Conservation (phyloP, 2,113 vertebrate genomes). For the Heptranchias perlo region DNA sequence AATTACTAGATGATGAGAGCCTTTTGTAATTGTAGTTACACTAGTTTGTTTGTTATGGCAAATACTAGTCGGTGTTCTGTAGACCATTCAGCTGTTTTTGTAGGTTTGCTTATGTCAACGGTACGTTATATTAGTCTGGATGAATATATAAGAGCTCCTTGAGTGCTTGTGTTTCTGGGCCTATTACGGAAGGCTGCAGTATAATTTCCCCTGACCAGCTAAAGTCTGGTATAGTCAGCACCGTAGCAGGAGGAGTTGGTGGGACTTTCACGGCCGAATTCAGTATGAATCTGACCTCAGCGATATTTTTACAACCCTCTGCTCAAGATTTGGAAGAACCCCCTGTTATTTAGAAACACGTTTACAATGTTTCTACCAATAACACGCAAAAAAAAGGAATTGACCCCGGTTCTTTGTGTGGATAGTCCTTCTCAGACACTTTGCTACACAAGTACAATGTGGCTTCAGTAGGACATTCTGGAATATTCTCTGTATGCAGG, state of each 20-base stretch:
- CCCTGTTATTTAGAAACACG: too few relatives aligned
- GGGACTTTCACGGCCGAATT: neutral
- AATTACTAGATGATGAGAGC: neutral
- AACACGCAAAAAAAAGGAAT: too few relatives aligned
- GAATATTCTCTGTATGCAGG: too few relatives aligned
- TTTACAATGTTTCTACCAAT: too few relatives aligned
- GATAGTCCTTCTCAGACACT: too few relatives aligned
- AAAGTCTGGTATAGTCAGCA: neutral
- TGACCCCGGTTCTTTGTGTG: too few relatives aligned
- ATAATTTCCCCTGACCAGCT: neutral
- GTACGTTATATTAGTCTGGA: neutral
- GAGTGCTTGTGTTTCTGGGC: neutral
- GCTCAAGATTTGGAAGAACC: too few relatives aligned
- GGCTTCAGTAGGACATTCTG: too few relatives aligned
- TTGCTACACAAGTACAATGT: too few relatives aligned
- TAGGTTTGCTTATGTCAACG: neutral
- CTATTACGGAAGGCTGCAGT: neutral
- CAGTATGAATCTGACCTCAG: neutral
- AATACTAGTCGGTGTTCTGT: neutral
- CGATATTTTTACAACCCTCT: neutral
- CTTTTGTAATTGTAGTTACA: neutral
- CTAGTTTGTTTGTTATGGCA: neutral
- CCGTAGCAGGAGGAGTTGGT: neutral
- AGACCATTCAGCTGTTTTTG: neutral
- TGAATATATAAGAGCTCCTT: neutral